Conservation (phyloP, 2,888 invertebrate species). For the Hololepta plana region DNA sequence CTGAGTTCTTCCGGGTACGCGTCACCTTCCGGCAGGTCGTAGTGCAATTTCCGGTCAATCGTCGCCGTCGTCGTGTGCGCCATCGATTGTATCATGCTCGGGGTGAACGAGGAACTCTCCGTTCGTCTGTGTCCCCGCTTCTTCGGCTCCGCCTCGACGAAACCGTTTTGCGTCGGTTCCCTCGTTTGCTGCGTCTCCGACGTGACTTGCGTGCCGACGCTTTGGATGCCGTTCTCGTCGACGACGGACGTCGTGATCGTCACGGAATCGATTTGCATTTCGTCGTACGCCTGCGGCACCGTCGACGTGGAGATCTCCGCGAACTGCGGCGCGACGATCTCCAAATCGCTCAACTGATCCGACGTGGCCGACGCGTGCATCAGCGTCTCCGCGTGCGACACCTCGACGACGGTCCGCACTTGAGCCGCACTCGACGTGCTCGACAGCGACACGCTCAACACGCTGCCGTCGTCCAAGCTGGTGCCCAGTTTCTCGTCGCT, state of each 20-base stretch:
- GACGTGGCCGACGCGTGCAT: constrained; percentile 28
- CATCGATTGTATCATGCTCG: constrained; percentile 14
- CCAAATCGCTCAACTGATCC: constrained; percentile 26
- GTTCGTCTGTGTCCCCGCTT: constrained; percentile 34
- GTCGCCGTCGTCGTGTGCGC: constrained; percentile 12
- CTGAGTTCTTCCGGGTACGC: constrained; percentile 22
- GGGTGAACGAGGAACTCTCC: constrained; percentile 31
- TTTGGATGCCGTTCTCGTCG: constrained; percentile 29
- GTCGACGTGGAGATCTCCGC: constrained; percentile 27
- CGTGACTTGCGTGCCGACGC: constrained; percentile 35
- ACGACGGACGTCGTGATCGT: constrained; percentile 32
- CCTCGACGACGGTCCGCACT: constrained; percentile 27
- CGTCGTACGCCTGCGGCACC: constrained; percentile 14
- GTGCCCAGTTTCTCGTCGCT: constrained; percentile 34
- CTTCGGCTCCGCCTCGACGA: constrained; percentile 17
- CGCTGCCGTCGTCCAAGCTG: constrained; percentile 38
- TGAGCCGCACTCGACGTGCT: constrained; percentile 33
- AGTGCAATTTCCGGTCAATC: constrained; percentile 16
- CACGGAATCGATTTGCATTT: constrained; percentile 26
- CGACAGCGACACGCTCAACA: constrained; percentile 36
- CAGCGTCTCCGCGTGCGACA: constrained; percentile 27
- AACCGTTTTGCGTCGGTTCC: constrained; percentile 7
- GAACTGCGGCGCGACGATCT: no score
- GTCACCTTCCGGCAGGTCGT: constrained; percentile 23
- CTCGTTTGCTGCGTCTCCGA: constrained; percentile 25